phyloP scores from a whole-genome alignment of 2,888 invertebrate genomes.

The Metacarcinus magister region DNA sequence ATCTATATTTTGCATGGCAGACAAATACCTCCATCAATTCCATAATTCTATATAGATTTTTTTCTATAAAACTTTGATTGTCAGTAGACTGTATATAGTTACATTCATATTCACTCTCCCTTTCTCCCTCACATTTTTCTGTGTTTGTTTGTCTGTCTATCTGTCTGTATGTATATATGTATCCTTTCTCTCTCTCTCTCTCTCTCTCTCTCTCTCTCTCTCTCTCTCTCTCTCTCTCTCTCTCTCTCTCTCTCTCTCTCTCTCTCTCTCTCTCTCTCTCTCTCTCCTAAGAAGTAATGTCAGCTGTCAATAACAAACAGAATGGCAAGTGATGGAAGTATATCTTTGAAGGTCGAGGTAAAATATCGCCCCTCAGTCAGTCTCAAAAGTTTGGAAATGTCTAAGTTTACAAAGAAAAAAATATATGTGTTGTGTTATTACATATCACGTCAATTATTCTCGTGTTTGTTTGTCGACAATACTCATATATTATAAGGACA shows the following conservation, averaged over 20 bases:
- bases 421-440: background rate
- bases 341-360: background rate
- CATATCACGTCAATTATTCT: background rate
- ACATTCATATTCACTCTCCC: background rate
- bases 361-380: background rate
- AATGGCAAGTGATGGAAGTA: background rate
- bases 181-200: background rate
- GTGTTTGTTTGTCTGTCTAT: background rate
- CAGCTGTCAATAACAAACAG: background rate
- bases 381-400: background rate
- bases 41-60: background rate
- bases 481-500: no score
- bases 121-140: background rate
- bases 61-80: background rate
- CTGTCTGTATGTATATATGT: background rate
- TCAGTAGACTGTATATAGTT: background rate
- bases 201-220: background rate
- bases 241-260: background rate
- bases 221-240: constrained; percentile 26
- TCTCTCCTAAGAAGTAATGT: background rate
- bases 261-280: background rate
- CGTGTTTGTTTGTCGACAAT: background rate
- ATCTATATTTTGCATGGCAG: background rate
- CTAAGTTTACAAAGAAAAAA: background rate
- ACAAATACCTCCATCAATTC: background rate